A percentile compares a stretch with the other conserved stretches of the same genome.
These are phyloP conservation scores for Oceanites oceanicus DNA, from an alignment of 2,113 vertebrate genomes.

Conservation along the genomic window DNA sequence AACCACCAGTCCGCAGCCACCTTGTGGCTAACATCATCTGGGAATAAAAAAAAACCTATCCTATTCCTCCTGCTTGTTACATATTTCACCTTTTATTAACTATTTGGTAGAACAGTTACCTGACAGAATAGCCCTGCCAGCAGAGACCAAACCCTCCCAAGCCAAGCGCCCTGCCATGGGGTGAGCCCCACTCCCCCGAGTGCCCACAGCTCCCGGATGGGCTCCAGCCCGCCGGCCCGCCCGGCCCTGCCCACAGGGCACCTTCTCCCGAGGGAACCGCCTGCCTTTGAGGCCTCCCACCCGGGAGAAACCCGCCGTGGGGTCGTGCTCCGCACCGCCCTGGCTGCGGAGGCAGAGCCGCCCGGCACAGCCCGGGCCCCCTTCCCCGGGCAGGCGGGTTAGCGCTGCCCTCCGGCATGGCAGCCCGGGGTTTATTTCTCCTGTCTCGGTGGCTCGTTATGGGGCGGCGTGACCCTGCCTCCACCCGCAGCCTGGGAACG, in stretches of 20 bases:
- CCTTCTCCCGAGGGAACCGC: background rate
- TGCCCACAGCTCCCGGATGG: rapidly evolving
- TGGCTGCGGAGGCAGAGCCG: too few relatives aligned
- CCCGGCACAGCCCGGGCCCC: background rate
- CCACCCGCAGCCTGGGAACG: too few relatives aligned
- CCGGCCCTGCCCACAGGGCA: background rate
- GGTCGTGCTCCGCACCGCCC: rapidly evolving
- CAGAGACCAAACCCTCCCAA: background rate
- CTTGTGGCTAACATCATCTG: background rate
- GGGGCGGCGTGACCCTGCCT: background rate
- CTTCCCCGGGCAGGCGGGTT: background rate
- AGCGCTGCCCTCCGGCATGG: rapidly evolving
- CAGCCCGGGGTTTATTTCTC: background rate
- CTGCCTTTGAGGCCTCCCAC: background rate
- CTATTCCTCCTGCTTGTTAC: background rate
- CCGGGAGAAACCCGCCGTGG: rapidly evolving
- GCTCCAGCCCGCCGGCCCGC: background rate
- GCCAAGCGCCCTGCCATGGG: background rate
- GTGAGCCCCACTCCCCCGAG: rapidly evolving
- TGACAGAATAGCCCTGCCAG: background rate
- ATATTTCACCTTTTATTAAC: background rate
- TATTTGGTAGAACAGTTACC: too few relatives aligned
- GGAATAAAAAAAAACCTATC: background rate
- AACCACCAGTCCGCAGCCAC: background rate
- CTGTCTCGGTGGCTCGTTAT: rapidly evolving